Evolutionary conservation across 2,888 invertebrate species (phyloP), one percentile per base, ranked within the genome.

Genomic region (Scaptomyza flava): DNA sequence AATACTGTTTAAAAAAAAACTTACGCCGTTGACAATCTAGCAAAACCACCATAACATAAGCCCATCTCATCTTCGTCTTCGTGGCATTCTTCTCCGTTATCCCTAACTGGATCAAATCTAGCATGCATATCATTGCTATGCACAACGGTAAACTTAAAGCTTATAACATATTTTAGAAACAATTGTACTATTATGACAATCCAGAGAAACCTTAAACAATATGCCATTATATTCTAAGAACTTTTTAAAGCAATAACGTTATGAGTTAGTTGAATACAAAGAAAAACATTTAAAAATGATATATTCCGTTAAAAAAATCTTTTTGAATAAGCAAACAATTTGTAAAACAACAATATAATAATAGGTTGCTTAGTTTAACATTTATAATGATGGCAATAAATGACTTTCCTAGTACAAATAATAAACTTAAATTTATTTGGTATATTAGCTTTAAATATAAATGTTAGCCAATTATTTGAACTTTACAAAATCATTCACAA

Each of bases 111-210:
- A 59, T 96, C 95, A 85, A 95, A 96, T 67, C 95, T 93, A 1
- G 96, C 94, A 90, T 97, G 97, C 93, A 97, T 96, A 89, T 98
- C 98, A 90, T 97, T 98, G 75, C 96, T 97, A 91, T 98, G 97
- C 0, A 97, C 91, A 52, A 97, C 94, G 8, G 68, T 62, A 2
- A 82, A 70, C 65, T 81, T 76, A 8, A 85, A 60, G 0, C 68
- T 65, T 36, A 8, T 0, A 1, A 36, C 12, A 11, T 1, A 12
- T 0, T 20, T n/a, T 0, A 41, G 6, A 7, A 63, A 3, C 0
- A 58, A n/a, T 6, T 47, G 1, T 6, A 70, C 2, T n/a, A 65
- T 6, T 33, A 75, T 2, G 4, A 63, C n/a, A 6, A 9, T 27
- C 14, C 53, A 33, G 14, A n/a, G 4, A 1, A 23, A 11, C 9